Percentiles rank a stretch among this genome's conserved stretches.
phyloP scores from a whole-genome alignment of 2,888 invertebrate species.

The Tipula vernalis region DNA sequence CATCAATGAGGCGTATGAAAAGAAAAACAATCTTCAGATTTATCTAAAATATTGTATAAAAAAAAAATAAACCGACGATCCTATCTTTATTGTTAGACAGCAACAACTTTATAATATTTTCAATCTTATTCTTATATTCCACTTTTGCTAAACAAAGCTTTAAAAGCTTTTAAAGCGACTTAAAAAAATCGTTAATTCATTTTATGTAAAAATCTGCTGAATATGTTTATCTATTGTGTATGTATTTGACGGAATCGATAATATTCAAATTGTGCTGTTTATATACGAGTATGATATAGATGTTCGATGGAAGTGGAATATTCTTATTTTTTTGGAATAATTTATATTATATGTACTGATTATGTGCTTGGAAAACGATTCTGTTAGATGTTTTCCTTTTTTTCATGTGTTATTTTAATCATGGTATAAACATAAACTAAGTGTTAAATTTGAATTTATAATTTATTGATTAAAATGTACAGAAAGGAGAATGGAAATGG shows the following conservation, averaged over 20 bases:
- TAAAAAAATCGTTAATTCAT: neutral
- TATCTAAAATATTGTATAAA: no score
- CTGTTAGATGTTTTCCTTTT: neutral
- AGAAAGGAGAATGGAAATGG: neutral
- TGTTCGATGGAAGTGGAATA: neutral
- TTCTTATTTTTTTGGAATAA: neutral
- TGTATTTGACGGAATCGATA: neutral
- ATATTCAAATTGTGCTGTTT: neutral
- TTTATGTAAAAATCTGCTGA: neutral
- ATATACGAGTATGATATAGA: neutral
- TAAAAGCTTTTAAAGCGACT: neutral
- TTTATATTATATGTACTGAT: neutral
- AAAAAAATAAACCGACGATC: no score
- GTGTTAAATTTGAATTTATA: slow-evolving; percentile 4
- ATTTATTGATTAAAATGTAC: neutral
- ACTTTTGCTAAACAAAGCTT: neutral
- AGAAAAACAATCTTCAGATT: no score
- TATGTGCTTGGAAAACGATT: neutral
- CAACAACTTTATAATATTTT: no score
- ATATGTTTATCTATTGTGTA: neutral
- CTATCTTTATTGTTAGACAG: no score
- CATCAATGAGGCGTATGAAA: no score
- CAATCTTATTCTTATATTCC: neutral
- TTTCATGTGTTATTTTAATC: neutral
- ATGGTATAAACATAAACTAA: neutral